A percentile compares a stretch with the other conserved stretches of the same genome.
phyloP scores from a whole-genome alignment of 2,113 vertebrate species.

The Caranx ignobilis region DNA sequence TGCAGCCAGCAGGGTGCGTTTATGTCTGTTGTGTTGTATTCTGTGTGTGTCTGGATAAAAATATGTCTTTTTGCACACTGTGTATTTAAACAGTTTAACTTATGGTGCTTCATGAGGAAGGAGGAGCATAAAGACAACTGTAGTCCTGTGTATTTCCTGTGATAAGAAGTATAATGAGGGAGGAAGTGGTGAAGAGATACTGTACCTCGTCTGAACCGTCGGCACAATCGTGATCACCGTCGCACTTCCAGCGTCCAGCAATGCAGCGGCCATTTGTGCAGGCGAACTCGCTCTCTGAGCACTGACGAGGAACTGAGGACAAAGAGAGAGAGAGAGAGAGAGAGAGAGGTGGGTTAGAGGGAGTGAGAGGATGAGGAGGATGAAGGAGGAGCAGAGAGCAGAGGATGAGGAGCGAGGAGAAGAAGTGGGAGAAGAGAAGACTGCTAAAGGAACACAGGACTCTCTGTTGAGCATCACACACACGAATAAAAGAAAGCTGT shows the following conservation, averaged over 20 bases:
- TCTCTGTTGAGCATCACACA: conserved; percentile 27
- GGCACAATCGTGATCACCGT: conserved; percentile 95
- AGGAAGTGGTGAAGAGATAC: not conserved
- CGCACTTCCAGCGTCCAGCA: conserved; percentile 96
- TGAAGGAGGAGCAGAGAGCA: conserved; percentile 1
- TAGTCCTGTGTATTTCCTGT: too few species aligned
- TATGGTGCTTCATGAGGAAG: too few species aligned
- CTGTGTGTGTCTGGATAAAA: too few species aligned
- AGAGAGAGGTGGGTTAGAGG: not conserved
- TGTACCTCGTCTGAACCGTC: conserved; percentile 95
- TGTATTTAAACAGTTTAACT: too few species aligned
- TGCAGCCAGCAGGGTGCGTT: too few species aligned
- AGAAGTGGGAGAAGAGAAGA: conserved; percentile 53
- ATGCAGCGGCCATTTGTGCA: conserved; percentile 98
- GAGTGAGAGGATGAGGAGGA: not conserved
- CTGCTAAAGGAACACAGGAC: conserved; percentile 44
- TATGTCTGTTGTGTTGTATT: too few species aligned
- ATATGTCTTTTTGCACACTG: too few species aligned
- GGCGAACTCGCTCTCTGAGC: conserved; percentile 96
- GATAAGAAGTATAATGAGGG: not conserved
- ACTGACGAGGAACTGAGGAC: conserved; percentile 90
- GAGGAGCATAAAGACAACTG: too few species aligned
- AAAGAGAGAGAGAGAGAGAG: conserved; percentile 10
- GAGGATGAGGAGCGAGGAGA: conserved; percentile 47
- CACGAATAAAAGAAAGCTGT: conserved; percentile 40